A percentile compares a stretch with the other conserved stretches of the same genome.
These are phyloP conservation scores for Pimephales promelas DNA, from an alignment of 2,113 vertebrate species.

Conservation along the genomic window DNA sequence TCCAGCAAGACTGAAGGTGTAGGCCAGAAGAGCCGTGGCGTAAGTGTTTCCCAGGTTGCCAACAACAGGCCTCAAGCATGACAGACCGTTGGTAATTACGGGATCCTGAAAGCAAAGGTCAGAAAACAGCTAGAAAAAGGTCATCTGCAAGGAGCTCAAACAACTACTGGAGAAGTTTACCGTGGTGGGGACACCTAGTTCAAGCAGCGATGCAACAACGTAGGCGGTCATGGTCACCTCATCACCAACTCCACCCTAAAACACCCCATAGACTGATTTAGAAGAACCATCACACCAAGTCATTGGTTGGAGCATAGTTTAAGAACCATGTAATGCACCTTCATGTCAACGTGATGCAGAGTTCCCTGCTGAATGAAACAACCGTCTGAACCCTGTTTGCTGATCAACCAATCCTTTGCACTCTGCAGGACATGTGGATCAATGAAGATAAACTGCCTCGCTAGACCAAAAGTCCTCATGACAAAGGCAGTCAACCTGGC, in stretches of 20 bases:
- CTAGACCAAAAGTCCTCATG: no score
- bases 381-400: slow-evolving; percentile 72
- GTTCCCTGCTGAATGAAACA: slow-evolving; percentile 75
- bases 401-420: no score
- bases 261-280: background rate
- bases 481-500: no score
- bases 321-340: slow-evolving; percentile 64
- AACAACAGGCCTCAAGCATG: slow-evolving; percentile 76
- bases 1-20: slow-evolving; percentile 68
- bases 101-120: slow-evolving; percentile 62
- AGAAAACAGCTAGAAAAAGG: background rate
- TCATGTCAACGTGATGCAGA: slow-evolving; percentile 79
- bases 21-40: slow-evolving; percentile 78
- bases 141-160: background rate
- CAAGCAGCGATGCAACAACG: slow-evolving; percentile 72
- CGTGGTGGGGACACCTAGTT: slow-evolving; percentile 65
- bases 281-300: background rate
- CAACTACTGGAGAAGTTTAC: slow-evolving; percentile 51
- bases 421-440: no score
- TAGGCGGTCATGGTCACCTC: slow-evolving; percentile 79
- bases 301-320: slow-evolving; percentile 57
- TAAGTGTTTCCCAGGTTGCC: no score
- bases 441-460: no score
- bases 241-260: slow-evolving; percentile 80
- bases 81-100: slow-evolving; percentile 70